Evolutionary conservation across 2,888 invertebrate species (phyloP).

Genomic region (Conchocele bisecta): DNA sequence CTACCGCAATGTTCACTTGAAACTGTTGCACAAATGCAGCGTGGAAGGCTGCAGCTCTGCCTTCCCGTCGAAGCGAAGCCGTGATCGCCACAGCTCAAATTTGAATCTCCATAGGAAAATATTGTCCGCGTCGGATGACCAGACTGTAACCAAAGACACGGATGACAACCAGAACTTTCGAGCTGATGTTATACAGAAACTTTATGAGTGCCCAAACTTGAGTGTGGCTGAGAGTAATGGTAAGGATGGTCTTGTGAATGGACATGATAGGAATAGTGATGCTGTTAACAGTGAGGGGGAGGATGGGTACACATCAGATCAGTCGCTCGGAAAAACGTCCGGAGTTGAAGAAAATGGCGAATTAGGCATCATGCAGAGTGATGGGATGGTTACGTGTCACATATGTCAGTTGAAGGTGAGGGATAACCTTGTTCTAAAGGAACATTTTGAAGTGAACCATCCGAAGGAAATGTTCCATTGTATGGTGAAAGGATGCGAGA

Average conservation of each 20-base stretch:
- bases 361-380: constrained; percentile 19
- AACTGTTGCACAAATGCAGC: constrained; percentile 97
- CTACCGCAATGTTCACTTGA: constrained; percentile 97
- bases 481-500: constrained; percentile 90
- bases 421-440: constrained; percentile 87
- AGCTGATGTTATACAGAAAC: constrained; percentile 58
- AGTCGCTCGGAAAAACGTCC: constrained; percentile 23
- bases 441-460: constrained; percentile 89
- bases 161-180: constrained; percentile 56
- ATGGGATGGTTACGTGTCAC: constrained; percentile 87
- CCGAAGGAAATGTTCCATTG: constrained; percentile 89
- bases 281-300: constrained; percentile 51
- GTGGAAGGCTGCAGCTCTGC: constrained; percentile 97
- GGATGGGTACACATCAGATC: constrained; percentile 52
- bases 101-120: constrained; percentile 95
- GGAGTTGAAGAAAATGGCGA: constrained; percentile 20
- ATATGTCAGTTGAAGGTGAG: constrained; percentile 88
- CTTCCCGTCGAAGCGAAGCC: constrained; percentile 95
- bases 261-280: constrained; percentile 39
- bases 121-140: constrained; percentile 82
- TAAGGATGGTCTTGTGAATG: constrained; percentile 44
- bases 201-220: constrained; percentile 44
- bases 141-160: constrained; percentile 36
- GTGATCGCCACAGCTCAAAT: constrained; percentile 96
- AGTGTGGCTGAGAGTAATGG: constrained; percentile 22